Evolutionary conservation across 2,888 invertebrate genomes (phyloP), one percentile per base, ranked within the genome.

Genomic region (Noctuana brunneofusca): DNA sequence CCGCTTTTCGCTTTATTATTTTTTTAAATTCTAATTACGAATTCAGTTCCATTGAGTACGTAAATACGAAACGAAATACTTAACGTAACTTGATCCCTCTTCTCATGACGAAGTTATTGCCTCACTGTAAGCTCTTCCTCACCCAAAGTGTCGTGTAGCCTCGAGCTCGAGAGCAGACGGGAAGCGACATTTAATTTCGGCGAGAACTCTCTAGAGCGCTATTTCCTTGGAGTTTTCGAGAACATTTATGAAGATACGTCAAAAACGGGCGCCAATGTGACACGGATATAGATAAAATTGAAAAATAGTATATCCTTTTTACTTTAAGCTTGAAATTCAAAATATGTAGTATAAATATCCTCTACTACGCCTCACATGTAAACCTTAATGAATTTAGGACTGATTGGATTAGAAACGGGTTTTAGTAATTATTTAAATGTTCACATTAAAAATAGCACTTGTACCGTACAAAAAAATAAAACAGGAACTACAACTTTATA

Each of bases 121-220:
- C 48, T 41, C 22, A 46, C 54, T 32, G 50, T 52, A 32, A 55
- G 55, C 55, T 62, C 49, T 46, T 16, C 46, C 32, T 48, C 62
- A 49, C 35, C 22, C 46, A 11, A 41, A 55, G 48, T 55, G 55
- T 54, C 62, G 55, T 55, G 63, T 57, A 63, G 24, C 55, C 65
- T 55, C 58, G 55, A 41, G 55, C 65, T 55, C 58, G 55, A 41
- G 55, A 65, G 57, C 48, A 63, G 62, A 58, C 62, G 66, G 63
- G 58, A 50, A 48, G 56, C 56, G 52, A 43, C 57, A 50, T 63
- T 64, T 63, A 66, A 66, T 66, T 65, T 60, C 53, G 62, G 58
- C 53, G 52, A 64, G 60, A 59, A 63, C 56, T 52, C 64, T 63
- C 64, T 18, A 41, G 64, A 58, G 63, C 50, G 49, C 64, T 58